A percentile compares a stretch with the other conserved stretches of the same genome.
These are phyloP conservation scores for Drosophila emarginata DNA, from an alignment of 2,888 invertebrate species.

Conservation along the genomic window DNA sequence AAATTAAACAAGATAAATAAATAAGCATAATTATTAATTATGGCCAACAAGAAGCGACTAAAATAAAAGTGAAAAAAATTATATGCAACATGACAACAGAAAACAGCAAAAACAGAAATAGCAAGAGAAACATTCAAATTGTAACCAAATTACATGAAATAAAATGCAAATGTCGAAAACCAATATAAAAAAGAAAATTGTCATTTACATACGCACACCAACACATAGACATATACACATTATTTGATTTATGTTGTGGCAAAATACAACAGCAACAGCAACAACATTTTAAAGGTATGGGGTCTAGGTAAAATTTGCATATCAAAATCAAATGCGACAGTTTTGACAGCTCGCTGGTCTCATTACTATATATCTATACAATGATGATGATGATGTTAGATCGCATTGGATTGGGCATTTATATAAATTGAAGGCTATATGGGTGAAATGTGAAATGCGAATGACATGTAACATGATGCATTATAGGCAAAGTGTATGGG, in stretches of 20 bases:
- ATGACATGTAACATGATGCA: neutral
- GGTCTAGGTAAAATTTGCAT: slow-evolving; percentile 52
- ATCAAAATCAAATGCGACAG: slow-evolving; percentile 69
- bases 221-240: slow-evolving; percentile 21
- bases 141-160: slow-evolving; percentile 32
- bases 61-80: slow-evolving; percentile 15
- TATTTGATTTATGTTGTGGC: slow-evolving; percentile 67
- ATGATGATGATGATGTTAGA: slow-evolving; percentile 16
- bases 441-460: neutral
- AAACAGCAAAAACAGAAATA: neutral
- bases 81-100: neutral
- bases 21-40: slow-evolving; percentile 66
- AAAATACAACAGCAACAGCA: slow-evolving; percentile 49
- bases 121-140: slow-evolving; percentile 28
- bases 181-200: slow-evolving; percentile 56
- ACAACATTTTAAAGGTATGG: slow-evolving; percentile 22
- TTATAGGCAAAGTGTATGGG: neutral
- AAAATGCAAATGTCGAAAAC: slow-evolving; percentile 37
- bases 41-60: slow-evolving; percentile 13
- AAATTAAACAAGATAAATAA: slow-evolving; percentile 66
- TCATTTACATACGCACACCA: slow-evolving; percentile 38
- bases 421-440: neutral
- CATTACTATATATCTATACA: slow-evolving; percentile 50
- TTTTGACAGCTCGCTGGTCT: slow-evolving; percentile 61
- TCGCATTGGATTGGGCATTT: neutral